A percentile compares a stretch with the other conserved stretches of the same genome.
Conservation (phyloP, 2,113 vertebrate genomes). For the Potamarius usumacintae region DNA sequence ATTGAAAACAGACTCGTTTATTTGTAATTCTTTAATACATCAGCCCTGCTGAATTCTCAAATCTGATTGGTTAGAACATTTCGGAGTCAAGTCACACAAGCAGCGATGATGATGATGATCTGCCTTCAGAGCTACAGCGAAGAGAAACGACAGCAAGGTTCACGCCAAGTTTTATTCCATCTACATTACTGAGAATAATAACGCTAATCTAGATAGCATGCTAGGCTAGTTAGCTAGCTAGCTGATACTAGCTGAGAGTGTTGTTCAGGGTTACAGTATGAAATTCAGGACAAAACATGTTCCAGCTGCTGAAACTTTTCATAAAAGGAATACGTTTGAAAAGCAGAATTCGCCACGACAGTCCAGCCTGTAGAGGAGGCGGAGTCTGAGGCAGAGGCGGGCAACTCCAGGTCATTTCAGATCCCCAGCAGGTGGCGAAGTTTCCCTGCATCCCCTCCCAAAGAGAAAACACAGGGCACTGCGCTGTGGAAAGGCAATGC, state of each 20-base stretch:
- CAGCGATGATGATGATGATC: no score
- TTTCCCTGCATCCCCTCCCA: constrained; percentile 36
- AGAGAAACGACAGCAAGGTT: no score
- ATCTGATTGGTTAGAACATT: background rate
- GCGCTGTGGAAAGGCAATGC: constrained; percentile 9
- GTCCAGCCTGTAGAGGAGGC: background rate
- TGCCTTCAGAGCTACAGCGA: no score
- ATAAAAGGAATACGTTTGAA: background rate
- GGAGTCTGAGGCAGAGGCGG: background rate
- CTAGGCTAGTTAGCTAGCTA: background rate
- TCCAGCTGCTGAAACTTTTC: background rate
- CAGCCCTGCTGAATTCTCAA: background rate
- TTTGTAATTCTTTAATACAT: no score
- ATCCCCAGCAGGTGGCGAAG: background rate
- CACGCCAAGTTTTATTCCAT: no score
- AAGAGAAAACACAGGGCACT: constrained; percentile 43
- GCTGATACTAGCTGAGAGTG: background rate
- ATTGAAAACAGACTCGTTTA: no score
- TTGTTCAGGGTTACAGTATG: background rate
- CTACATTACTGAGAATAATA: no score
- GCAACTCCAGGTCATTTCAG: background rate
- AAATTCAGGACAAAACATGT: background rate
- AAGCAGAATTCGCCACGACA: background rate
- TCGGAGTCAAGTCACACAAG: background rate
- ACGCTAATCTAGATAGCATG: no score